These are phyloP conservation scores for Sesia apiformis DNA, from an alignment of 2,888 invertebrate genomes.

Conservation along the genomic window DNA sequence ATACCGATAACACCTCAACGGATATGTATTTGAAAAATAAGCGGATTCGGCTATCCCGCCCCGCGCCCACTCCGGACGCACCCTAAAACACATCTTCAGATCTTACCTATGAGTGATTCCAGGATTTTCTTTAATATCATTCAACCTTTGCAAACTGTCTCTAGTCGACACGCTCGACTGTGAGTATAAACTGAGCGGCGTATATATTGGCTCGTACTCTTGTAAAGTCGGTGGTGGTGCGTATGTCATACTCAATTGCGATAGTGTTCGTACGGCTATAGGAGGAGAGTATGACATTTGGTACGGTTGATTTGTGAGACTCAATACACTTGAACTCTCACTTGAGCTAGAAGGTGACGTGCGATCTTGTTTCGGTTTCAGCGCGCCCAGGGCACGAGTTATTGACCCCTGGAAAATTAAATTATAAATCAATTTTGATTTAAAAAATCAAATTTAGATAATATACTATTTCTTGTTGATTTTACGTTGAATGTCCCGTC, in stretches of 20 bases:
- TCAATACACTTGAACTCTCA: conserved; percentile 74
- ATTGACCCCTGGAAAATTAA: conserved; percentile 77
- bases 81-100: no score
- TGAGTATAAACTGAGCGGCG: conserved; percentile 60
- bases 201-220: conserved; percentile 66
- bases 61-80: no score
- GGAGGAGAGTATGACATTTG: conserved; percentile 67
- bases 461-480: no score
- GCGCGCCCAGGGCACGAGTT: conserved; percentile 82
- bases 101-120: conserved; percentile 56
- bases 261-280: conserved; percentile 71
- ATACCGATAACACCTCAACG: no score
- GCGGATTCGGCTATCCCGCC: no score
- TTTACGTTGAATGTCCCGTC: no score
- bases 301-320: conserved; percentile 64
- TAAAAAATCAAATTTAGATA: background rate
- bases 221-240: conserved; percentile 75
- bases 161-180: conserved; percentile 64
- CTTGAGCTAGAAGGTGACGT: conserved; percentile 81
- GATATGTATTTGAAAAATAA: no score
- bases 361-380: conserved; percentile 76
- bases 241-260: conserved; percentile 75
- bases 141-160: conserved; percentile 62
- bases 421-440: background rate
- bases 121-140: conserved; percentile 54